A percentile compares a stretch with the other conserved stretches of the same genome.
phyloP scores from a whole-genome alignment of 1,140 invertebrate species.

The Anadara kagoshimensis region DNA sequence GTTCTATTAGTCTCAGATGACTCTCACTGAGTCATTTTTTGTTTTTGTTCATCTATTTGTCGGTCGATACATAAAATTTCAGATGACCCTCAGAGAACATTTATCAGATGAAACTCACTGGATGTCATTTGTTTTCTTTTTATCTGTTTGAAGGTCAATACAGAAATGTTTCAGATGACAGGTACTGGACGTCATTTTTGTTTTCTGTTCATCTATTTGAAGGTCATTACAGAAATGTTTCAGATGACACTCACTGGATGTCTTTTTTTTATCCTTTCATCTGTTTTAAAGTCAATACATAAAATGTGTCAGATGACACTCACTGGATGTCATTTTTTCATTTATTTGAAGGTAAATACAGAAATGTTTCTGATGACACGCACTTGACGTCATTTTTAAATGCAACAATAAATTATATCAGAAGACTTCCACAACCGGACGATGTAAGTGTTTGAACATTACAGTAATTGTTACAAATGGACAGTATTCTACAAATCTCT shows the following conservation, averaged over 20 bases:
- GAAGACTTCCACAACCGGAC: slow-evolving; percentile 62
- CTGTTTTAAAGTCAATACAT: too few species aligned
- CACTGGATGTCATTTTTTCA: not conserved
- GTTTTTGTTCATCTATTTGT: too few species aligned
- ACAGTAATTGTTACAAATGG: too few species aligned
- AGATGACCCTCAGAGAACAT: too few species aligned
- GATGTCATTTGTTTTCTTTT: too few species aligned
- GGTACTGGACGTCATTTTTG: slow-evolving; percentile 69
- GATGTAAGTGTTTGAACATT: slow-evolving; percentile 30
- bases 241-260: slow-evolving; percentile 70
- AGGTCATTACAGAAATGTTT: slow-evolving; percentile 57
- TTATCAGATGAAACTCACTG: too few species aligned
- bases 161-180: slow-evolving; percentile 62
- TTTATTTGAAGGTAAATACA: slow-evolving; percentile 48
- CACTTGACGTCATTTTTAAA: slow-evolving; percentile 69
- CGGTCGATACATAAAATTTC: too few species aligned
- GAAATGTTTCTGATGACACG: slow-evolving; percentile 64
- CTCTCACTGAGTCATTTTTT: too few species aligned
- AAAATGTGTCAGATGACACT: too few species aligned
- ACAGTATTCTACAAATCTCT: too few species aligned
- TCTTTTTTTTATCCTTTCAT: too few species aligned
- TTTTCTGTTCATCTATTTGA: slow-evolving; percentile 15
- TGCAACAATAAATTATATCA: slow-evolving; percentile 68
- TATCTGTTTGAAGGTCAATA: slow-evolving; percentile 50
- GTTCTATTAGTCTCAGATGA: too few species aligned